Conservation (phyloP, 1,140 invertebrate genomes). For the Eufriesea mexicana region DNA sequence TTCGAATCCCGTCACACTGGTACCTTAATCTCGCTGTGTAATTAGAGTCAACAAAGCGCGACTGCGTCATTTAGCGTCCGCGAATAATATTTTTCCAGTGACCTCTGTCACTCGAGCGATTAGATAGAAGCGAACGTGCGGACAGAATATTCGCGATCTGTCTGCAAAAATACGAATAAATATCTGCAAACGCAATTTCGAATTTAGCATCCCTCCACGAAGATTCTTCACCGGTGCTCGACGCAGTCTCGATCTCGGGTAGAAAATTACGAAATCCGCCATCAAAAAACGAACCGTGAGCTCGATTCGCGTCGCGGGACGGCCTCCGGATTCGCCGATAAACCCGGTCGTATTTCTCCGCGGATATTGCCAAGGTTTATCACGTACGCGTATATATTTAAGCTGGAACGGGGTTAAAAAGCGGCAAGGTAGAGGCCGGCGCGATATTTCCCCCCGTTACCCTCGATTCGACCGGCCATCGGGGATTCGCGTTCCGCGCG, state of each 20-base stretch:
- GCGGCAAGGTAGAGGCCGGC: no score
- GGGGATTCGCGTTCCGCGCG: not conserved
- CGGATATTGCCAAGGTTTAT: slow-evolving; percentile 39
- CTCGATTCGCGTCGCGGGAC: not conserved
- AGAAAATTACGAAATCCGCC: not conserved
- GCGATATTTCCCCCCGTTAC: not conserved
- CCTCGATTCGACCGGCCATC: not conserved
- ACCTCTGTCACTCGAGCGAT: no score
- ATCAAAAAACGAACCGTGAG: not conserved
- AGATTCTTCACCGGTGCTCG: not conserved
- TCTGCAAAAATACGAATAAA: no score
- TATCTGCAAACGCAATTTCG: not conserved
- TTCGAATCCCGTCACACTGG: no score
- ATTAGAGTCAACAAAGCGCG: no score
- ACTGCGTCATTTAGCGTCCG: no score
- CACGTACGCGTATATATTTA: slow-evolving; percentile 3
- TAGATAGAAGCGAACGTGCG: no score
- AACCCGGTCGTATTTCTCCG: slow-evolving; percentile 39
- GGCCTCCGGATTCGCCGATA: slow-evolving; percentile 16
- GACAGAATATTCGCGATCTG: no score
- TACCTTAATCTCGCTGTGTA: no score
- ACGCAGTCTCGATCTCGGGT: not conserved
- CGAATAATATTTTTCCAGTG: no score
- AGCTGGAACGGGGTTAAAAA: not conserved
- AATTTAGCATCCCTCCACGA: not conserved